Base-by-base conservation (phyloP, 2,797 vertebrate species). In the Platyrinchus mystaceus region DNA sequence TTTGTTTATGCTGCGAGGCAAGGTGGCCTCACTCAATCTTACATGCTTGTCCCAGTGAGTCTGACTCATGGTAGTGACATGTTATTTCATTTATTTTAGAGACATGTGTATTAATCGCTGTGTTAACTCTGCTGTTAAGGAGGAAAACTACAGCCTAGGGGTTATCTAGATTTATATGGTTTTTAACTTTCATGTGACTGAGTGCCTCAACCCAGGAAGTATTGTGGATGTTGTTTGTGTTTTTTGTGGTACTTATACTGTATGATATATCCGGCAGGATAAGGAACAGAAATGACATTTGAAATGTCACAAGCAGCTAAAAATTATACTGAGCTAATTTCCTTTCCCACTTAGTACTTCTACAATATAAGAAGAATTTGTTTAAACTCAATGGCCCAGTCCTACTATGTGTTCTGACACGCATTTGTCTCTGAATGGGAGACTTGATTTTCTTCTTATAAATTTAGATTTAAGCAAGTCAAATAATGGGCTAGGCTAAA, bases 21-120 rank as follows among this genome's bases (percentile, higher is more conserved):
- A 39, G n/a, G 5, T 32, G 28, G n/a, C 5, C 4, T 39, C 5
- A 0, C 28, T 66, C 11, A 6, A 15, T 36, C 0, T 1, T 6
- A 0, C 2, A 19, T 68, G 14, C 7, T 70, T 8, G 6, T 44
- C 12, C 26, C 41, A 50, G 12, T 1, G 0, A 28, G 13, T 30
- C 62, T 59, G 28, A 9, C 32, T 49, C 21, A 21, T 50, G 62
- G 64, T 24, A 74, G 58, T 66, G 63, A 50, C 0, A 0, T 14
- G 7, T 3, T 70, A 1, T 11, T 64, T 79, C 2, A 7, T 50
- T 75, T 75, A 13, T 50, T 78, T 18, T 43, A 37, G 32, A 49
- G 16, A 60, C 39, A 59, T 59, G 18, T 7, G 2, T 32, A 4
- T n/a, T 52, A 36, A 67, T 30, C 2, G 7, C 32, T 23, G 23